Percentiles rank a stretch among this genome's conserved stretches.
Evolutionary conservation across 2,113 vertebrate genomes (phyloP).

Genomic region (Amblyopsis rosae): DNA sequence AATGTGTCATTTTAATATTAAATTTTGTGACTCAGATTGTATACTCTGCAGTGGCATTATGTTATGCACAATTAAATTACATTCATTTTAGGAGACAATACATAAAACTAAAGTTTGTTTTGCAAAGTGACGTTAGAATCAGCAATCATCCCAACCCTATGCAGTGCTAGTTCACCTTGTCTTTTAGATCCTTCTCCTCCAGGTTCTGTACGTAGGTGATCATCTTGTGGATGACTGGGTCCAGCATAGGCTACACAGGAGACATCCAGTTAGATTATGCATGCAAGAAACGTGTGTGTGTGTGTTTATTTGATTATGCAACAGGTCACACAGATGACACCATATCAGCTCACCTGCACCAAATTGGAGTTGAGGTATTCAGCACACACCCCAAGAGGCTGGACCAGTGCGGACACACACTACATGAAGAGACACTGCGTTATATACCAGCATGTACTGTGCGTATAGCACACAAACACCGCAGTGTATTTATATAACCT

Average conservation of each 20-base stretch:
- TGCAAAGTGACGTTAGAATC: background rate
- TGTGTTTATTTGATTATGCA: background rate
- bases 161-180: constrained; percentile 82
- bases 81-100: background rate
- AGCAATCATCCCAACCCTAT: background rate
- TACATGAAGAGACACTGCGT: constrained; percentile 59
- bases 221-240: constrained; percentile 97
- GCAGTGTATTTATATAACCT: too few species aligned
- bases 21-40: too few species aligned
- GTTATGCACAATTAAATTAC: too few species aligned
- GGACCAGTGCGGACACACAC: constrained; percentile 93
- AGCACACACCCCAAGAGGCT: constrained; percentile 93
- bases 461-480: background rate
- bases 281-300: background rate
- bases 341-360: constrained; percentile 84
- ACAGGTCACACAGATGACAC: background rate
- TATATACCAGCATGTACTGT: background rate
- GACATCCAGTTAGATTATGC: constrained; percentile 3
- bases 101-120: too few species aligned
- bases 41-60: too few species aligned
- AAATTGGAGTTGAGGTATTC: constrained; percentile 95
- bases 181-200: constrained; percentile 99
- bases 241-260: constrained; percentile 90
- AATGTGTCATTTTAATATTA: too few species aligned
- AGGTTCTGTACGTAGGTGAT: constrained; percentile 97